Base-by-base conservation (phyloP, 2,797 vertebrate species). In the Manis javanica region DNA sequence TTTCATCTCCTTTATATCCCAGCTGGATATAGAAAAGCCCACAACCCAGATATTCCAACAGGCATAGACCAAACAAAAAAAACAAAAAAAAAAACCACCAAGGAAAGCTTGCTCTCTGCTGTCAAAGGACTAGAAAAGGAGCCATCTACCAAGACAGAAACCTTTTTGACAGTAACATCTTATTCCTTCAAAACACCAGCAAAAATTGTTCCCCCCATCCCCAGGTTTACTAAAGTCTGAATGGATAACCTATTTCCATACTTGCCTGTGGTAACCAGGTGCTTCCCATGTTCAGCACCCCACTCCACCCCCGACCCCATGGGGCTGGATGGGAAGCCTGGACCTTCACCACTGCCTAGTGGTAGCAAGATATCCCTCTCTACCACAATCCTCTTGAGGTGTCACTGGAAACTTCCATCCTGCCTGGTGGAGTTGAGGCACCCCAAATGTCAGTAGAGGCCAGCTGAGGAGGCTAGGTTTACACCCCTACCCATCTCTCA, bases 281-380 rank as follows among this genome's bases (percentile, higher is more conserved):
- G 16, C 7, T 39, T 24, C n/a, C 10, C 53, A 55, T 12, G 19
- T n/a, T 46, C 59, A 63, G 37, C 26, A 82, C 11, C 10, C 24
- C 15, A 24, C 7, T 37, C 13, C 18, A 16, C 14, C 6, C 1
- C 49, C 15, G 0, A 2, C 3, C 16, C 5, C 4, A 55, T 29
- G 37, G 13, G 34, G 37, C 63, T 59, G 19, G 11, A 49, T 15
- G 16, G 31, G 49, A 86, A 68, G 69, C 37, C 59, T 15, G 24
- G 39, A 49, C 18, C 42, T 68, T 63, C n/a, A 75, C 42, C 24
- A 77, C 59, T 21, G 3, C 24, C 72, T 19, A 23, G 59, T 39
- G 61, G n/a, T 64, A 39, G 39, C 13, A 39, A 63, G 39, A 2
- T 61, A 14, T 12, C 29, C 55, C 34, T 39, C 7, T 19, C 19